These are phyloP conservation scores for Tanytarsus gracilentus DNA, from an alignment of 2,888 invertebrate species.

Conservation along the genomic window DNA sequence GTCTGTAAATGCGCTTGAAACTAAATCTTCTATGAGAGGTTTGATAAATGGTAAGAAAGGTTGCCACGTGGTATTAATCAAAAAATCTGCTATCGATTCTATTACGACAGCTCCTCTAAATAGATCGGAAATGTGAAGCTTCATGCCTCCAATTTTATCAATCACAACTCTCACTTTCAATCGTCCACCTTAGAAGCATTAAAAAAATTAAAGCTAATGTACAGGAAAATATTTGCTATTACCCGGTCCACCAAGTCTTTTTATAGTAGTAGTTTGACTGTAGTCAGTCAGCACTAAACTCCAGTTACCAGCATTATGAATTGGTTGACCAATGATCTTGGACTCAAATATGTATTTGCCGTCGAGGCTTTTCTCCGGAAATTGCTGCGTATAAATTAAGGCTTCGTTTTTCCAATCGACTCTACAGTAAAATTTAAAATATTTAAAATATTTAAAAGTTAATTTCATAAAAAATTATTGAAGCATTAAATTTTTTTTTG, in stretches of 20 bases:
- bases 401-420: slow-evolving; percentile 55
- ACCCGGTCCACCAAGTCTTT: slow-evolving; percentile 41
- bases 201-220: too few species aligned
- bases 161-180: slow-evolving; percentile 61
- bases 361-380: slow-evolving; percentile 66
- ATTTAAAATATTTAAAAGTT: neutral
- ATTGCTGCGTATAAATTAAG: slow-evolving; percentile 69
- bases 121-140: slow-evolving; percentile 66
- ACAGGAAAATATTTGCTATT: too few species aligned
- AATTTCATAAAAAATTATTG: slow-evolving; percentile 1
- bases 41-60: slow-evolving; percentile 66
- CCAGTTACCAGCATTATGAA: slow-evolving; percentile 61
- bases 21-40: slow-evolving; percentile 72
- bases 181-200: slow-evolving; percentile 37
- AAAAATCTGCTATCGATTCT: slow-evolving; percentile 61
- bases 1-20: slow-evolving; percentile 73
- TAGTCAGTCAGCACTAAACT: slow-evolving; percentile 62
- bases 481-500: neutral
- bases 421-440: slow-evolving; percentile 42
- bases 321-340: slow-evolving; percentile 51
- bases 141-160: slow-evolving; percentile 65
- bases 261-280: slow-evolving; percentile 46
- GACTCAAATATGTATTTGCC: slow-evolving; percentile 60
- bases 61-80: slow-evolving; percentile 75
- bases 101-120: slow-evolving; percentile 54